Conservation (phyloP, 2,113 vertebrate genomes). For the Eretmochelys imbricata region DNA sequence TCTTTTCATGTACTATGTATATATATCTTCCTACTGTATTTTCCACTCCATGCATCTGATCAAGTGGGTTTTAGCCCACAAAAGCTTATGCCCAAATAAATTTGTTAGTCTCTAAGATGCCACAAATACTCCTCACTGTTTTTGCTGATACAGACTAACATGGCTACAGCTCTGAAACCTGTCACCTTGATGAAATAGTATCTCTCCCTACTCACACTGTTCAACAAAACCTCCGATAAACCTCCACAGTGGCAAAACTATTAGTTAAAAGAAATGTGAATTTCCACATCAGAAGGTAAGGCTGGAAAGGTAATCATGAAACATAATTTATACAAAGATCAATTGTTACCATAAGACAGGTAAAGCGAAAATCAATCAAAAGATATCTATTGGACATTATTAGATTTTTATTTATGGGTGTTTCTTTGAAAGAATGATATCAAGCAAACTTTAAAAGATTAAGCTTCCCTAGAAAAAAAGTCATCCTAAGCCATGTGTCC, state of each 20-base stretch:
- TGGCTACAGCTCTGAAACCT: too few relatives aligned
- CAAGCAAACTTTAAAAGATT: neutral
- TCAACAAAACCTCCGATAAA: neutral
- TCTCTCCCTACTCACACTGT: neutral
- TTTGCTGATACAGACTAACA: too few relatives aligned
- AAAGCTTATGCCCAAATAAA: too few relatives aligned
- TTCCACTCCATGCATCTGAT: too few relatives aligned
- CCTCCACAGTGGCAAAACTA: neutral
- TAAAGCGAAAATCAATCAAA: neutral
- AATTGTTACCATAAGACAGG: neutral
- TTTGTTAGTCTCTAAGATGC: too few relatives aligned
- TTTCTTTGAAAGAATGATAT: neutral
- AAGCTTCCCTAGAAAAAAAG: neutral
- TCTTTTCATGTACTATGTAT: too few relatives aligned
- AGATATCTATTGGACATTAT: neutral
- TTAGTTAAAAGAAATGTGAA: conserved; percentile 7
- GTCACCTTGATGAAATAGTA: too few relatives aligned
- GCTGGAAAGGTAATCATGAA: neutral
- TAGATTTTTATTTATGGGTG: neutral
- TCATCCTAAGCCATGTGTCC: neutral
- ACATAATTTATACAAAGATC: conserved; percentile 7
- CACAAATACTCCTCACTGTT: too few relatives aligned
- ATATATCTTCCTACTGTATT: too few relatives aligned
- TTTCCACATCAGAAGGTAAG: conserved; percentile 6
- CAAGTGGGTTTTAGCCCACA: too few relatives aligned